phyloP scores from a whole-genome alignment of 2,888 invertebrate genomes.

The Desoria tigrina region DNA sequence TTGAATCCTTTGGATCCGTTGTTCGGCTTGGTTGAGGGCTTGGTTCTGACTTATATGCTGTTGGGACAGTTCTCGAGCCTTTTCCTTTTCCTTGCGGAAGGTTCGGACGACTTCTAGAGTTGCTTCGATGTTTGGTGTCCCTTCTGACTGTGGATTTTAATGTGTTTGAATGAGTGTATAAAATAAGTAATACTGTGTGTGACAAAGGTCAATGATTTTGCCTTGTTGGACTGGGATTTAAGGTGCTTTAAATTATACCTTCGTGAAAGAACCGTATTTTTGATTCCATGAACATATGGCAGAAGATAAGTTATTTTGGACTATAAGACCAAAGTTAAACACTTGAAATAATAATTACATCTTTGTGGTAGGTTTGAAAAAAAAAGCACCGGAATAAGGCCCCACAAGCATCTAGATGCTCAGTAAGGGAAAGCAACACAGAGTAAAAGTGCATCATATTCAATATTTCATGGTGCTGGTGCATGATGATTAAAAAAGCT shows the following conservation, averaged over 20 bases:
- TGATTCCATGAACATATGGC: no score
- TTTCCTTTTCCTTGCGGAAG: constrained; percentile 64
- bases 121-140: constrained; percentile 67
- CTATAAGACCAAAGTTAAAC: no score
- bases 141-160: constrained; percentile 62
- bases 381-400: not conserved
- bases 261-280: no score
- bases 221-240: not conserved
- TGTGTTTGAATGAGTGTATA: not conserved
- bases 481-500: no score
- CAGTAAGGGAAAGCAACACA: no score
- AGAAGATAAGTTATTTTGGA: no score
- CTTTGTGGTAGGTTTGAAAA: no score
- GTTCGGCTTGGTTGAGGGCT: constrained; percentile 60
- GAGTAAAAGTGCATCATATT: no score
- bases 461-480: no score
- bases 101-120: constrained; percentile 64
- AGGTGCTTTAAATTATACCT: not conserved
- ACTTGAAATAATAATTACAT: no score
- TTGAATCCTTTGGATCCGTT: constrained; percentile 65
- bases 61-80: constrained; percentile 62
- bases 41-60: constrained; percentile 65
- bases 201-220: not conserved
- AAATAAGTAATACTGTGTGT: constrained; percentile 10
- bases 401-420: not conserved